Percentiles rank a stretch among this genome's conserved stretches.
phyloP scores from a whole-genome alignment of 2,797 vertebrate genomes.

The Myoxocephalus aenaeus region DNA sequence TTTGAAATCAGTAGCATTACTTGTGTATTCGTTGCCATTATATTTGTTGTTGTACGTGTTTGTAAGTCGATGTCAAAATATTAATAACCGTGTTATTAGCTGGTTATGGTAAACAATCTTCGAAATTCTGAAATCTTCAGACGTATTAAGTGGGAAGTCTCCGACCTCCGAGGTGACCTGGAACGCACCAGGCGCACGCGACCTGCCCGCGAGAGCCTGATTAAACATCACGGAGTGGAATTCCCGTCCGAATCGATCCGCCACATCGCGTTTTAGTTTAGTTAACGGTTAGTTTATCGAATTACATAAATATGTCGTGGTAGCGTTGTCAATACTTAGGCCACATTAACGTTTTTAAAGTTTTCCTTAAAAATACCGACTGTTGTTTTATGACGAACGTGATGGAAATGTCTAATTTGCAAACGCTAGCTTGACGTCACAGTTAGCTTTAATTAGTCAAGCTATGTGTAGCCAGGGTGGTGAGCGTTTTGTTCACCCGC shows the following conservation, averaged over 20 bases:
- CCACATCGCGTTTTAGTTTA: background rate
- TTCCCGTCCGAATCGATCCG: background rate
- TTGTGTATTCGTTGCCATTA: background rate
- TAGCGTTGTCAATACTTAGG: background rate
- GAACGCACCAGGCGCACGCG: background rate
- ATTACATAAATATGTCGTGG: background rate
- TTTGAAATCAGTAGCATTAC: background rate
- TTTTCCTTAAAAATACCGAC: background rate
- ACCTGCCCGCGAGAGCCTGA: background rate
- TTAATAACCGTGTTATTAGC: background rate
- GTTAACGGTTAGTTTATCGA: rapidly evolving
- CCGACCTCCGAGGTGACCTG: background rate
- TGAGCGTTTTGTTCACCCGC: background rate
- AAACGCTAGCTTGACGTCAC: background rate
- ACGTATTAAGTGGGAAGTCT: background rate
- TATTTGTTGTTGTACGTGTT: background rate
- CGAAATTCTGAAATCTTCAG: too few species aligned
- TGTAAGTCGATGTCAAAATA: background rate
- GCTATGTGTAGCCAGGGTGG: background rate
- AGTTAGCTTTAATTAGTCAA: background rate
- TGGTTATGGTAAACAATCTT: background rate
- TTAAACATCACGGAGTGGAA: background rate
- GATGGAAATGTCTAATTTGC: background rate
- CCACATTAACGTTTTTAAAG: background rate
- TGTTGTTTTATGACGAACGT: background rate